phyloP scores from a whole-genome alignment of 2,888 invertebrate genomes.

The Ceraclea dissimilis region DNA sequence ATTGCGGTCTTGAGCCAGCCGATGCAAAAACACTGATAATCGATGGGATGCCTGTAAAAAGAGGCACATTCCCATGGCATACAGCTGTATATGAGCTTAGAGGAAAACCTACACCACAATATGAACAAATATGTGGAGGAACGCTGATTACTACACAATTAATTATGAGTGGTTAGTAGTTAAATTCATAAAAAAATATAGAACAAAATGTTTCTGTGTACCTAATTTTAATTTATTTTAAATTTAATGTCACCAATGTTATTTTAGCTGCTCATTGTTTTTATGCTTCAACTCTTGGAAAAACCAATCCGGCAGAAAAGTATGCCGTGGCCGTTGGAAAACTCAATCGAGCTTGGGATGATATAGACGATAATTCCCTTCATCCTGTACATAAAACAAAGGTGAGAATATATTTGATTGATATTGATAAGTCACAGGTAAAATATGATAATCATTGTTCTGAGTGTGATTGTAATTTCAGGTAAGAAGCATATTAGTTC shows the following conservation, averaged over 20 bases:
- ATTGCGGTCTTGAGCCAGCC: not conserved
- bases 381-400: not conserved
- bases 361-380: not conserved
- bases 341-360: not conserved
- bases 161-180: not conserved
- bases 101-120: not conserved
- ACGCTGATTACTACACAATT: not conserved
- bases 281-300: not conserved
- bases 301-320: not conserved
- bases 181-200: not conserved
- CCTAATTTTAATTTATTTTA: too few relatives aligned
- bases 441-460: too few relatives aligned
- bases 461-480: too few relatives aligned
- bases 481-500: not conserved
- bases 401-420: not conserved
- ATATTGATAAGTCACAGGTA: not conserved
- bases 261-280: not conserved
- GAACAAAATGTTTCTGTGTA: not conserved
- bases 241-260: too few relatives aligned
- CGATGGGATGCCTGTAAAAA: not conserved
- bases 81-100: not conserved
- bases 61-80: constrained; percentile 5
- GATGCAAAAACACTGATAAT: not conserved
- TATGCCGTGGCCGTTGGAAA: not conserved
- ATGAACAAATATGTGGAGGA: constrained; percentile 4